Evolutionary conservation across 2,888 invertebrate species (phyloP).

Genomic region (Neoaliturus tenellus): DNA sequence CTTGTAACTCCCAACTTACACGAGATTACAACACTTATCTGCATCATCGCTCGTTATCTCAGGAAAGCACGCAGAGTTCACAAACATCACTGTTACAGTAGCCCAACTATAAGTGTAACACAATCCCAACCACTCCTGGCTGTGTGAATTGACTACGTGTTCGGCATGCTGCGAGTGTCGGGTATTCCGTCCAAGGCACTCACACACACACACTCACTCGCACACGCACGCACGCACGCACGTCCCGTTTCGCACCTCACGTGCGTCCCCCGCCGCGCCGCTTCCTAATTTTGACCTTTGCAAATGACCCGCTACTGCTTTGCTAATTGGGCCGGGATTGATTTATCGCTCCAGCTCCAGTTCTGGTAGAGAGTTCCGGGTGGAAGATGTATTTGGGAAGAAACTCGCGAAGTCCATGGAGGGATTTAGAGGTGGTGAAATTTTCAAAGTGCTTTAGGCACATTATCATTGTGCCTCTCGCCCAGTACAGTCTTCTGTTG

Average conservation of each 20-base stretch:
- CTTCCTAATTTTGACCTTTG: constrained; percentile 25
- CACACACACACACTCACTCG: neutral
- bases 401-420: too few species aligned
- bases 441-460: too few species aligned
- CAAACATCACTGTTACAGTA: neutral
- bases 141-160: constrained; percentile 40
- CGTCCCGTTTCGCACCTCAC: constrained; percentile 21
- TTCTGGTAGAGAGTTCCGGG: neutral
- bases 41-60: neutral
- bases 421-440: too few species aligned
- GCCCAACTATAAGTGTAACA: constrained; percentile 18
- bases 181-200: neutral
- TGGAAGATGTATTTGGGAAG: neutral
- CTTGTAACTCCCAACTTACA: neutral
- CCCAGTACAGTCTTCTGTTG: too few species aligned
- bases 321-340: constrained; percentile 9
- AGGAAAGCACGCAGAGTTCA: neutral
- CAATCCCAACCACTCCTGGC: neutral
- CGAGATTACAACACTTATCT: neutral
- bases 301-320: constrained; percentile 12
- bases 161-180: neutral
- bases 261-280: constrained; percentile 10
- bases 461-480: too few species aligned
- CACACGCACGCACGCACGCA: neutral
- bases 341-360: constrained; percentile 8